Conservation (phyloP, 1,140 invertebrate species). For the Anastrepha obliqua region DNA sequence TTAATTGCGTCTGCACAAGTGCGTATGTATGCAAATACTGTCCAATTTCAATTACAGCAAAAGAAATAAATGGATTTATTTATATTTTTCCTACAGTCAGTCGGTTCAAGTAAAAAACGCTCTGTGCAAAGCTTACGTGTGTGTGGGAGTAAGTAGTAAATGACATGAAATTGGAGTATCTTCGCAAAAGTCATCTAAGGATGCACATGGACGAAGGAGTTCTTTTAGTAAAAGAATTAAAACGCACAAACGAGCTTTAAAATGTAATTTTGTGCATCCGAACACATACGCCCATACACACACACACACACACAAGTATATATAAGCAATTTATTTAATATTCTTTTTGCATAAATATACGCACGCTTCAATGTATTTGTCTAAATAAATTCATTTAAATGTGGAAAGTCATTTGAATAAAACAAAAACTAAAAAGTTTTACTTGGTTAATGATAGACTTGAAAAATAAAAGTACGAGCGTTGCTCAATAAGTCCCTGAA, state of each 20-base stretch:
- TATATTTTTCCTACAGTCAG: not conserved
- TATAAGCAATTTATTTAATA: not conserved
- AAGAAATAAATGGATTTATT: not conserved
- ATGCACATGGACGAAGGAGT: not conserved
- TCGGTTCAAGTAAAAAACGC: not conserved
- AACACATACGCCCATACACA: not conserved
- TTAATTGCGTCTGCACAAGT: no score
- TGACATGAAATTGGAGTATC: not conserved
- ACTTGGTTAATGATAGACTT: constrained; percentile 15
- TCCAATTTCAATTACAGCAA: not conserved
- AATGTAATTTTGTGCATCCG: not conserved
- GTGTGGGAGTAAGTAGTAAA: not conserved
- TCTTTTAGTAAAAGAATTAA: constrained; percentile 14
- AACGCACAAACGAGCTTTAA: not conserved
- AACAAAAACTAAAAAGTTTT: not conserved
- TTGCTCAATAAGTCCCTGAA: no score
- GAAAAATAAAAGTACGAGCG: not conserved
- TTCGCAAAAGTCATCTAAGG: not conserved
- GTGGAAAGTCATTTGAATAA: constrained; percentile 41
- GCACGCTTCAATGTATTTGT: constrained; percentile 7
- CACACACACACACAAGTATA: not conserved
- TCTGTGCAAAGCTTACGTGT: not conserved
- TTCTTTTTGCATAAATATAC: no score
- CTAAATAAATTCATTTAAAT: constrained; percentile 37
- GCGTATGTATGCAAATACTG: no score